Base-by-base conservation (phyloP, 2,888 invertebrate species). In the Pyrrhia umbra region DNA sequence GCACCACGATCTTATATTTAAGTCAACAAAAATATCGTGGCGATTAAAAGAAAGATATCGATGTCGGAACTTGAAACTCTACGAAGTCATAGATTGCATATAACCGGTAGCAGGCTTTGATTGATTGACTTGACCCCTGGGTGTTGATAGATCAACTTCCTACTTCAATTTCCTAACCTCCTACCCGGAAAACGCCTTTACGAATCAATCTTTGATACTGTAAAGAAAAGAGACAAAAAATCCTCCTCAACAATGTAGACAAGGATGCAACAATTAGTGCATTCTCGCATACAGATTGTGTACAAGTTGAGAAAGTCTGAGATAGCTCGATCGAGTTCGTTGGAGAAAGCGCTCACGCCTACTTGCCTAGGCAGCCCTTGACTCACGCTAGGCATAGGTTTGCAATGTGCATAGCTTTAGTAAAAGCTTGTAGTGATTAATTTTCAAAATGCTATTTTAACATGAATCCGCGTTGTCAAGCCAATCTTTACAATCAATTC, bases 311-410 rank as follows among this genome's bases (percentile, higher is more conserved):
- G 65, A 75, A 75, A 77, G 77, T 66, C 30, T 15, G 66, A 51
- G 46, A 66, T 62, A 56, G 46, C 50, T 55, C 50, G 37, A 61
- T 75, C 61, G 60, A 49, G 75, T 64, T 49, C 50, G 45, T 20
- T 40, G 6, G 73, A 75, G 79, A 79, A 79, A 79, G 80, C 70
- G 51, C 58, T 50, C 39, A 55, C 54, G 59, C 68, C 70, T 68
- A 77, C 66, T 64, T 66, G 37, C 21, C 50, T 46, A 45, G 65
- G n/a, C 37, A 70, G 71, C 71, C 75, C 78, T 77, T 69, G 69
- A 60, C 23, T 60, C 46, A 60, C 20, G 10, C 46, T 46, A 23
- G 42, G 21, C 27, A 21, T 51, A 21, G 51, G 6, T 21, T 27
- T 56, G 20, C 16, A 21, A 1, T 30, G 27, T 23, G 5, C 13